Percentiles rank a stretch among this genome's conserved stretches.
Conservation (phyloP, 2,113 vertebrate genomes). For the Phyllostomus discolor region DNA sequence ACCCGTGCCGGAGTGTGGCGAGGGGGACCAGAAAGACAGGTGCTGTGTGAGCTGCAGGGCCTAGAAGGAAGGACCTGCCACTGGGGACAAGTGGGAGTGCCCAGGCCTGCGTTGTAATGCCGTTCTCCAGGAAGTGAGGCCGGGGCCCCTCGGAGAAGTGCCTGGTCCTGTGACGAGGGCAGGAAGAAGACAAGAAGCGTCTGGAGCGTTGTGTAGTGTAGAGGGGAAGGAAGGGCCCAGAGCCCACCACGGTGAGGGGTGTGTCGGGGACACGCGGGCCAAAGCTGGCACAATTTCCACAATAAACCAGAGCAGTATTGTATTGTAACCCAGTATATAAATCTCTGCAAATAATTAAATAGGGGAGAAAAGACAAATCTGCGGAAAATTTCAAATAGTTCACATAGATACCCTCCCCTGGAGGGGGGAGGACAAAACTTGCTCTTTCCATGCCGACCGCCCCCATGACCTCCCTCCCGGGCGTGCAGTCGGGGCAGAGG, state of each 20-base stretch:
- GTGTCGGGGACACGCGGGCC: neutral
- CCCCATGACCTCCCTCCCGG: neutral
- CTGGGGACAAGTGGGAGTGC: neutral
- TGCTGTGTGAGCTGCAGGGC: neutral
- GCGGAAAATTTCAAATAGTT: neutral
- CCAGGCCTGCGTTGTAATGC: neutral
- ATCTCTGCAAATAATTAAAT: accelerated
- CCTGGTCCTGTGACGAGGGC: neutral
- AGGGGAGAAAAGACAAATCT: neutral
- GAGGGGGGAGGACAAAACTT: neutral
- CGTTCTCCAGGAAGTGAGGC: neutral
- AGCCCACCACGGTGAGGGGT: accelerated
- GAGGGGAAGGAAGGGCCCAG: neutral
- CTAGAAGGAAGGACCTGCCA: neutral
- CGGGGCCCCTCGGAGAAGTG: neutral
- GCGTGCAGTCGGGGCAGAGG: neutral
- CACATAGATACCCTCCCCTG: neutral
- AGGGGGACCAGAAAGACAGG: neutral
- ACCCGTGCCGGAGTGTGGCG: neutral
- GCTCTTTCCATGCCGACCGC: neutral
- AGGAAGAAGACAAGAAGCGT: neutral
- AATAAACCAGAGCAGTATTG: neutral
- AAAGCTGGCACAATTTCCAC: neutral
- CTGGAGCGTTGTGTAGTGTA: neutral
- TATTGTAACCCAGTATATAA: accelerated